phyloP scores from a whole-genome alignment of 1,140 invertebrate genomes.

The Trachymyrmex septentrionalis region DNA sequence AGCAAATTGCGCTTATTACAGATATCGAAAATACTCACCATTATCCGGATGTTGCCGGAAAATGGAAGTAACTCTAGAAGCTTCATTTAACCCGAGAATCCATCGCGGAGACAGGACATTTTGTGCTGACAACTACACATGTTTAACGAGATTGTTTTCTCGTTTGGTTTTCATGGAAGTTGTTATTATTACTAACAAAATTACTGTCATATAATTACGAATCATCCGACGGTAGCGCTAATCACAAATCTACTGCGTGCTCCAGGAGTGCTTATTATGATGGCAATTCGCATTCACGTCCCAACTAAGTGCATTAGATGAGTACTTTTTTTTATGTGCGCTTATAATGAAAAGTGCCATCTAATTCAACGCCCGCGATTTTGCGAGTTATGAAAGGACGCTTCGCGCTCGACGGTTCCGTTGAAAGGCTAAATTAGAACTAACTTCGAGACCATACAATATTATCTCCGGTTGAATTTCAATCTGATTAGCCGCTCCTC shows the following conservation, averaged over 20 bases:
- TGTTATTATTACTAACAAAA: background rate
- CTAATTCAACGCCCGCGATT: background rate
- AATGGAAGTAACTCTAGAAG: conserved; percentile 1
- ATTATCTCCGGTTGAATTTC: conserved; percentile 64
- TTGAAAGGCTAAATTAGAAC: conserved; percentile 51
- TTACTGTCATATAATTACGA: conserved; percentile 28
- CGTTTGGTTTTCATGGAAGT: conserved; percentile 2
- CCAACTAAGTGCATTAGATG: background rate
- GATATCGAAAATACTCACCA: conserved; percentile 41
- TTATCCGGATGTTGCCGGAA: conserved; percentile 45
- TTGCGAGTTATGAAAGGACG: background rate
- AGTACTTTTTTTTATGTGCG: background rate
- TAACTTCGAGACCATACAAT: conserved; percentile 49
- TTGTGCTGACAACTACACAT: background rate
- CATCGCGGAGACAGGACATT: background rate
- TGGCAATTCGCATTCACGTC: background rate
- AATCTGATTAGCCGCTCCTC: conserved; percentile 51
- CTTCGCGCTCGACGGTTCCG: background rate
- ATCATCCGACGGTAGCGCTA: background rate
- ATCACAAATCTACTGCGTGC: background rate
- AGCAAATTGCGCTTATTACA: conserved; percentile 54
- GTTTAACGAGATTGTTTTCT: background rate
- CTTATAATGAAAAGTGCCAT: background rate
- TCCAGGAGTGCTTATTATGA: background rate
- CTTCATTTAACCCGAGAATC: background rate